A percentile compares a stretch with the other conserved stretches of the same genome.
Evolutionary conservation across 2,888 invertebrate genomes (phyloP).

Genomic region (Ceriagrion tenellum): DNA sequence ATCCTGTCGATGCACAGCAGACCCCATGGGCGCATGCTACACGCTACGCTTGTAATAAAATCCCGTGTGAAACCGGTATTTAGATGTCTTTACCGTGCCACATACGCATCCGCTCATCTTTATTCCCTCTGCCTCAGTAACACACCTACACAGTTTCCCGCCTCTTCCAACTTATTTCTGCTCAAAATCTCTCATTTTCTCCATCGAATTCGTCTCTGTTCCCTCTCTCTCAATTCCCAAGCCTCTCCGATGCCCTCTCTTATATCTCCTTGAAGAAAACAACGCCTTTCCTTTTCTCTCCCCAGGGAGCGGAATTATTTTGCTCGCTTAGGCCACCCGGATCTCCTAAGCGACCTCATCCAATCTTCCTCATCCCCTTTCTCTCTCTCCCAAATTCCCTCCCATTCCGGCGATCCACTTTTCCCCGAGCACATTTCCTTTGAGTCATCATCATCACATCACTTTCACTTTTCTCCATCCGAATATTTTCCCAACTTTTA

Average conservation of each 20-base stretch:
- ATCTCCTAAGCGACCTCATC: background rate
- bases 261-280: background rate
- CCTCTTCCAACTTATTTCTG: background rate
- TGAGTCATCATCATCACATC: background rate
- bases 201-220: background rate
- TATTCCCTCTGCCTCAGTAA: background rate
- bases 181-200: background rate
- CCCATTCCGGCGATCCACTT: background rate
- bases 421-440: background rate
- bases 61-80: too few relatives aligned
- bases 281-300: conserved; percentile 15
- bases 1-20: too few relatives aligned
- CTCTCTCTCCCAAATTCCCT: background rate
- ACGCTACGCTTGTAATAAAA: too few relatives aligned
- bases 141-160: background rate
- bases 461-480: background rate
- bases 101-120: background rate
- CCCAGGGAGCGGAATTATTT: background rate
- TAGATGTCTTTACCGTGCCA: background rate
- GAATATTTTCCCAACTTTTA: background rate
- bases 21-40: too few relatives aligned
- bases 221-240: background rate
- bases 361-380: background rate
- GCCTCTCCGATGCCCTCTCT: too few relatives aligned
- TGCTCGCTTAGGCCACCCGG: background rate